phyloP scores from a whole-genome alignment of 53 echinoderm and acorn worm genomes.

The Paelopatides confundens region DNA sequence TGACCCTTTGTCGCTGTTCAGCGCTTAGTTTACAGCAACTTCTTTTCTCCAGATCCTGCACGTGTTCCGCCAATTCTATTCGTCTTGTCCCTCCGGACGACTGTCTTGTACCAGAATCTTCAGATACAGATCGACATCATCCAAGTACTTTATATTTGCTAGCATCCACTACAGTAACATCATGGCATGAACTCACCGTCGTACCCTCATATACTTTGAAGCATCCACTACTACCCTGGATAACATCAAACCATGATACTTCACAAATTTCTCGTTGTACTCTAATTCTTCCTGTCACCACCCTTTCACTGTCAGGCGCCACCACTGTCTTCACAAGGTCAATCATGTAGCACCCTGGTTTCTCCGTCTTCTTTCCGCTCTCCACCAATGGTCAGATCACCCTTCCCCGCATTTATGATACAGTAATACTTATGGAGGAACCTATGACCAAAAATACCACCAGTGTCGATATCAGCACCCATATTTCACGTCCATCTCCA shows the following conservation, averaged over 20 bases:
- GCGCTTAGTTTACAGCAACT: slow-evolving; percentile 15
- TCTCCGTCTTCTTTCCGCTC: neutral
- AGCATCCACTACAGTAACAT: slow-evolving; percentile 20
- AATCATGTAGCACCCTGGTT: neutral
- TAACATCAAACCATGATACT: slow-evolving; percentile 5
- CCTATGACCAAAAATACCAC: slow-evolving; percentile 72
- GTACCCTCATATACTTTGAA: slow-evolving; percentile 21
- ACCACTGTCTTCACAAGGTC: neutral
- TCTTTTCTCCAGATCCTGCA: slow-evolving; percentile 45
- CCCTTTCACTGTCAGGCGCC: neutral
- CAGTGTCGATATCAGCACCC: slow-evolving; percentile 65
- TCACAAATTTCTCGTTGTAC: neutral
- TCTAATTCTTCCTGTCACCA: slow-evolving; percentile 2
- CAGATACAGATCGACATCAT: neutral
- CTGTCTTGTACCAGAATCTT: neutral
- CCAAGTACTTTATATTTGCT: neutral
- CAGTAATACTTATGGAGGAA: slow-evolving; percentile 54
- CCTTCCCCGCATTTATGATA: neutral
- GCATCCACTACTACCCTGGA: slow-evolving; percentile 25
- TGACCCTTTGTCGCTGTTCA: neutral
- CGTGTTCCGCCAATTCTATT: slow-evolving; percentile 47
- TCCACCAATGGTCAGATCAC: neutral
- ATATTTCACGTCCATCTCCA: slow-evolving; percentile 30
- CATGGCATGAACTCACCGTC: slow-evolving; percentile 27
- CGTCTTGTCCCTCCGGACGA: neutral